Evolutionary conservation across 1,140 invertebrate genomes (phyloP), one percentile per base, ranked within the genome.

Genomic region (Rhagoletis zephyria): DNA sequence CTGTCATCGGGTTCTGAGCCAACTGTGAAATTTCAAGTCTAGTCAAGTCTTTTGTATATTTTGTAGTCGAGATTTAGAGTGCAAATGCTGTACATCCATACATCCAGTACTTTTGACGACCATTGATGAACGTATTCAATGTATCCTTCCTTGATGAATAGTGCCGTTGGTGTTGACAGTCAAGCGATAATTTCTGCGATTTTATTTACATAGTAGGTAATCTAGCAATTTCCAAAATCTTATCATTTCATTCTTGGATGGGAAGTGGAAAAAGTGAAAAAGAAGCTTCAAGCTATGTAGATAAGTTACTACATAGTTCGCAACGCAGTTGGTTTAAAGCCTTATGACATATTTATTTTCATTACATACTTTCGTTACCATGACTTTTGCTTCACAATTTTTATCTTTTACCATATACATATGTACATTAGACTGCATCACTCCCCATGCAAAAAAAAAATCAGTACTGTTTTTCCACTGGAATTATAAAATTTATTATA

Each of bases 291-390:
- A 12, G 61, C 12, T 63, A 63, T 63, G 61, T 63, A 63, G 4
- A 56, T 56, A 56, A 6, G 51, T 56, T 6, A 56, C 4, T 56
- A 56, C 16, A 63, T 51, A 74, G 9, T 74, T 16, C 40, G 16
- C 14, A 51, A 81, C 7, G 30, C 16, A 56, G n/a, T 81, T 16
- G 4, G 51, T n/a, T 81, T 81, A 48, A 30, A 81, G 74, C 74
- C 74, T 56, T 3, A 12, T 74, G 14, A 74, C 67, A 42, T 81
- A 81, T 81, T 81, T 81, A 19, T 81, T 56, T 81, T 30, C 9
- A 56, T 56, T 51, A 14, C 56, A 1, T 51, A 14, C 56, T 2
- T 30, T 56, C n/a, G 6, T 56, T 81, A 19, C 42, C 42, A 74
- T 74, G 70, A 48, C 70, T 74, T 74, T 74, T 74, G 5, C 45